These are phyloP conservation scores for Limnephilus rhombicus DNA, from an alignment of 2,888 invertebrate species.

Conservation along the genomic window DNA sequence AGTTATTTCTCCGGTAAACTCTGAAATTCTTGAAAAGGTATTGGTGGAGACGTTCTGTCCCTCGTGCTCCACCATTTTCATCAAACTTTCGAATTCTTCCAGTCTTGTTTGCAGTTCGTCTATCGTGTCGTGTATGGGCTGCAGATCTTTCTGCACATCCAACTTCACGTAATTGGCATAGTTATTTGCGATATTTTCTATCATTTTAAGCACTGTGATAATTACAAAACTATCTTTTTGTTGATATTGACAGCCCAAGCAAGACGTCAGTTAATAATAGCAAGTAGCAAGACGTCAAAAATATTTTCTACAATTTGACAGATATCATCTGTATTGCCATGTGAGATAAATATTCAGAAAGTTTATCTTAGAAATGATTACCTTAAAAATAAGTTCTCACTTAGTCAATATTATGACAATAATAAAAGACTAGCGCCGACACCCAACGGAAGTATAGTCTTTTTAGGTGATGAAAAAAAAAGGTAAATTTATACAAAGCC, in stretches of 20 bases:
- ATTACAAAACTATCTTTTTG: background rate
- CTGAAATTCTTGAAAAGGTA: slow-evolving; percentile 76
- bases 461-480: too few species aligned
- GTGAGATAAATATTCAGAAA: background rate
- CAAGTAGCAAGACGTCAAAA: background rate
- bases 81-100: slow-evolving; percentile 81
- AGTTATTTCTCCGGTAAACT: slow-evolving; percentile 76
- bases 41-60: slow-evolving; percentile 74
- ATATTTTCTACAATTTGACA: background rate
- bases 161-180: slow-evolving; percentile 78
- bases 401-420: background rate
- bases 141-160: slow-evolving; percentile 77
- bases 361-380: background rate
- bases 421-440: too few species aligned
- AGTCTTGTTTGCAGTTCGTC: slow-evolving; percentile 83
- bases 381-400: background rate
- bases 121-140: slow-evolving; percentile 80
- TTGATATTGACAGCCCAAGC: background rate
- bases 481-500: too few species aligned
- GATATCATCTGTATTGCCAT: background rate
- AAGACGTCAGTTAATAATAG: background rate
- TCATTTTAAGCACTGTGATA: slow-evolving; percentile 70
- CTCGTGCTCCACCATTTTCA: slow-evolving; percentile 78
- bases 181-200: slow-evolving; percentile 76
- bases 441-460: too few species aligned